These are phyloP conservation scores for Desoria tigrina DNA, from an alignment of 2,888 invertebrate genomes.

Conservation along the genomic window DNA sequence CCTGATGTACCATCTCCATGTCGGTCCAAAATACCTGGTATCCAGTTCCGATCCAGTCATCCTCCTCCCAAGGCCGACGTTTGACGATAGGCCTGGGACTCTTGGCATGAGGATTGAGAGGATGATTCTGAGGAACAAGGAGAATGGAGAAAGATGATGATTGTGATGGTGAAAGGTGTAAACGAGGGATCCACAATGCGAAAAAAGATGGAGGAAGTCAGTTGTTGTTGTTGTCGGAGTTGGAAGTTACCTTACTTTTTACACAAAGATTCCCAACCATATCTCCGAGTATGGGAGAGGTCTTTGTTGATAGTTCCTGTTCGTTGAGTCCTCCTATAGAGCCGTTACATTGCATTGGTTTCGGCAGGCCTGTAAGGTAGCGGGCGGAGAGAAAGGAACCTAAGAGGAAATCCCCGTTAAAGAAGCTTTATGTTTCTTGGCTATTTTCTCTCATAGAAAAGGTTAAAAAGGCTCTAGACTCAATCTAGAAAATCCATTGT, in stretches of 20 bases:
- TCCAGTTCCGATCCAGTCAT: too few species aligned
- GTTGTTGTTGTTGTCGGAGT: neutral
- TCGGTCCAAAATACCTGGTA: too few species aligned
- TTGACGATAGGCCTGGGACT: too few species aligned
- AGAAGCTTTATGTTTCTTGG: slow-evolving; percentile 39
- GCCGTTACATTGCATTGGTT: too few species aligned
- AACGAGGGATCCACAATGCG: slow-evolving; percentile 9
- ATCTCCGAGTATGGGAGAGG: too few species aligned
- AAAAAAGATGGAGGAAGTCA: slow-evolving; percentile 4
- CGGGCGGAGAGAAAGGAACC: neutral
- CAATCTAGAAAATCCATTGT: slow-evolving; percentile 49
- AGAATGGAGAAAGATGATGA: neutral
- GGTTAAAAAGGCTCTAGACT: slow-evolving; percentile 43
- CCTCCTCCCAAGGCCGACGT: too few species aligned
- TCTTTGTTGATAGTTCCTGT: too few species aligned
- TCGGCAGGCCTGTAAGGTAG: too few species aligned
- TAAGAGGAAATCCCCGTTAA: slow-evolving; percentile 40
- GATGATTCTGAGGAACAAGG: neutral
- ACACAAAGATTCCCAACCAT: too few species aligned
- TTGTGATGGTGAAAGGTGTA: slow-evolving; percentile 11
- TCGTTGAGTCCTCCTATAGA: neutral
- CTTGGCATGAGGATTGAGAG: too few species aligned
- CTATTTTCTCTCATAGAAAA: slow-evolving; percentile 40
- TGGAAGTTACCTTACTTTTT: too few species aligned
- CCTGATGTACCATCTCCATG: too few species aligned